phyloP scores from a whole-genome alignment of 2,797 vertebrate genomes.

The Simalia tracyae region DNA sequence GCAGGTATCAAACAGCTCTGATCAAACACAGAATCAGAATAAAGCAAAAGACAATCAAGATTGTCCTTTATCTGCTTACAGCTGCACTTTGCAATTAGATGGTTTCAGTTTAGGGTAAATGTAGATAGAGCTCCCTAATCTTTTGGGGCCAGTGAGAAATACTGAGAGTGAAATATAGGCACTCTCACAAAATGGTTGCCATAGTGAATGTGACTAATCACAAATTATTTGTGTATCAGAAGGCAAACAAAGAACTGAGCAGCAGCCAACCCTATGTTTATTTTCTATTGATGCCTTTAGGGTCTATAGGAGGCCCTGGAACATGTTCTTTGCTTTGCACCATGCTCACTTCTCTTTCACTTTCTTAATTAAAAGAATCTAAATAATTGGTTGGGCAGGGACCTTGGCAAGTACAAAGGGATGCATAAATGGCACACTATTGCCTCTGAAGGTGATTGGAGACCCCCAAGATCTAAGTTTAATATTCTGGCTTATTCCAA shows the following conservation, averaged over 20 bases:
- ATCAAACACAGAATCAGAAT: background rate
- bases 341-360: background rate
- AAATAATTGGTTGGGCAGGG: background rate
- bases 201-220: background rate
- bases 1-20: background rate
- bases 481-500: background rate
- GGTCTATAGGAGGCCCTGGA: background rate
- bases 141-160: background rate
- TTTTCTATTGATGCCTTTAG: background rate
- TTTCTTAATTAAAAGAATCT: background rate
- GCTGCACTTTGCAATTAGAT: background rate
- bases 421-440: background rate
- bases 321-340: background rate
- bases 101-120: background rate
- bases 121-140: background rate
- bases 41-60: background rate
- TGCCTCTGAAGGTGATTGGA: background rate
- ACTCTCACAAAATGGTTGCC: background rate
- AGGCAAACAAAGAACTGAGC: background rate
- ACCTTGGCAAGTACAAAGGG: background rate
- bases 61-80: background rate
- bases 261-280: background rate
- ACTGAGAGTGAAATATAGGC: background rate
- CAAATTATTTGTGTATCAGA: background rate
- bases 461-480: background rate